Evolutionary conservation across 1,140 invertebrate species (phyloP), one percentile per base, ranked within the genome.

Genomic region (Tachypleus tridentatus): DNA sequence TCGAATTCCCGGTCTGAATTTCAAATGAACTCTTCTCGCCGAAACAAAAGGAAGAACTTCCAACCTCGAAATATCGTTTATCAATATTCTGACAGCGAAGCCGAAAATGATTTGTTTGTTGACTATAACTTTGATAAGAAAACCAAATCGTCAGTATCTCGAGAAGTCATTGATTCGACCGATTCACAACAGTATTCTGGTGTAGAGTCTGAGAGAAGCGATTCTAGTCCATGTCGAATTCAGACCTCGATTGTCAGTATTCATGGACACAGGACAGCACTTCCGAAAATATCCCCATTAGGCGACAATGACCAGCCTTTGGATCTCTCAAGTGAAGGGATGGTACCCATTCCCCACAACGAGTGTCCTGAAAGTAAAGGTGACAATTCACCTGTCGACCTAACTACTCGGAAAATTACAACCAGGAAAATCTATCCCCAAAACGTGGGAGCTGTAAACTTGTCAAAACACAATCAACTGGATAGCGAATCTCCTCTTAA

Each of bases 41-140:
- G 67, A n/a, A 85, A 85, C 74, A 85, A 85, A 70, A 75, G 84
- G 61, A 85, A 85, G 72, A 84, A 85, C 73, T 85, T 85, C 74
- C 82, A 84, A 71, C 84, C 84, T 0, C 74, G 83, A 66, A 84
- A 84, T 56, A 82, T 80, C 4, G 76, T 75, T 7, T 73, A 78
- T 7, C 78, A 71, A 9, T 65, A 63, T 47, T 58, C 65, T 5
- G 58, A 49, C 47, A 62, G 63, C 60, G 64, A 63, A 3, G 60
- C 57, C 50, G 65, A 60, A 60, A 64, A 57, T 52, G 62, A 56
- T 47, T 49, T n/a, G 57, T 53, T 57, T 29, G 29, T 29, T 29
- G 29, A 29, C 29, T 29, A 29, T 29, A 29, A 29, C 29, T 29
- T 29, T 29, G 29, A 29, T 29, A 29, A 29, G 29, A 29, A 29